Conservation (phyloP, 2,888 invertebrate species). For the Antheraea assamensis region DNA sequence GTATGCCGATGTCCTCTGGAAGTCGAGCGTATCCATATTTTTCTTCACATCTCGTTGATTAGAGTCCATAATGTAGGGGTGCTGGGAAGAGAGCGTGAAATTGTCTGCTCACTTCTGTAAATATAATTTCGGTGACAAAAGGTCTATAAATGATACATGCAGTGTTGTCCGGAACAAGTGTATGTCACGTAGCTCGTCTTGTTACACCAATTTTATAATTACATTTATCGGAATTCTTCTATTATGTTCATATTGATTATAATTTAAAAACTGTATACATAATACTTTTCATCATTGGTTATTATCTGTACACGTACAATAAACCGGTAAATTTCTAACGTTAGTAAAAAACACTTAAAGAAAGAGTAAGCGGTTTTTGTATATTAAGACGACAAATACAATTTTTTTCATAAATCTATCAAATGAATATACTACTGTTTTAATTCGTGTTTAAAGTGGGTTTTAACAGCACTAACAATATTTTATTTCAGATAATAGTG, state of each 20-base stretch:
- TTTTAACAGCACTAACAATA: too few relatives aligned
- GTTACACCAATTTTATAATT: constrained; percentile 67
- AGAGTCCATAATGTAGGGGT: constrained; percentile 74
- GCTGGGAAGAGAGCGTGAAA: constrained; percentile 81
- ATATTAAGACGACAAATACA: too few relatives aligned
- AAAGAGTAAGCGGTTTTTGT: too few relatives aligned
- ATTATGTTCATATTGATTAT: neutral
- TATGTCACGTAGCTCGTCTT: constrained; percentile 57
- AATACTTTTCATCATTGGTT: neutral
- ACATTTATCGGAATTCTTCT: constrained; percentile 25
- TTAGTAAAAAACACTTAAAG: too few relatives aligned
- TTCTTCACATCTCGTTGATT: constrained; percentile 62
- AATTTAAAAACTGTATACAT: neutral
- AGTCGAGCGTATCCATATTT: constrained; percentile 51
- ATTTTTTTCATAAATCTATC: too few relatives aligned
- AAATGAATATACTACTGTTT: too few relatives aligned
- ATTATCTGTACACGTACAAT: neutral
- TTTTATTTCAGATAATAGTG: too few relatives aligned
- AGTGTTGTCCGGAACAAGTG: constrained; percentile 70
- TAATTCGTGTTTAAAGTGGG: neutral
- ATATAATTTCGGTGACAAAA: constrained; percentile 82
- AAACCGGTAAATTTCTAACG: too few relatives aligned
- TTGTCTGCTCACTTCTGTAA: constrained; percentile 83
- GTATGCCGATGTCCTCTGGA: neutral
- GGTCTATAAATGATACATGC: constrained; percentile 80